phyloP scores from a whole-genome alignment of 2,888 invertebrate species.

The Heliconius charithonia region DNA sequence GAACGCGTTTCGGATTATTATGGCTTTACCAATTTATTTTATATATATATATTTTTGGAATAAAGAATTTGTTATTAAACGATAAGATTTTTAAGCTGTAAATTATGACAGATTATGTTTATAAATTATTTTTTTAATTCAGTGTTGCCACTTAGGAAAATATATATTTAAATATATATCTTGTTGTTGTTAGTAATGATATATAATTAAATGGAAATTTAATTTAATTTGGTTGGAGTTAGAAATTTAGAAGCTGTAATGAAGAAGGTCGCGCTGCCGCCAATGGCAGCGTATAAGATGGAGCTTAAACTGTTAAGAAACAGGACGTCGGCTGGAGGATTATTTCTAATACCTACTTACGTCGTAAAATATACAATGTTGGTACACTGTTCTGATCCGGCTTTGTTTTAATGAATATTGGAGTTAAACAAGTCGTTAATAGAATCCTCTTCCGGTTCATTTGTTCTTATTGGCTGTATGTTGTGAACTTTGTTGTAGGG shows the following conservation, averaged over 20 bases:
- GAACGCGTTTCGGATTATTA: conserved; percentile 12
- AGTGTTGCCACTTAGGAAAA: not conserved
- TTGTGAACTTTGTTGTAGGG: conserved; percentile 35
- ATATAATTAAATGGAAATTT: not conserved
- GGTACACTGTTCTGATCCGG: conserved; percentile 47
- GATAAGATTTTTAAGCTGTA: not conserved
- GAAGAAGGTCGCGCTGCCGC: conserved; percentile 1
- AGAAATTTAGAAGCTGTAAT: not conserved
- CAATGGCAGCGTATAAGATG: conserved; percentile 25
- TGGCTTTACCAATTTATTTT: not conserved
- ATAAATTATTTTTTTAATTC: not conserved
- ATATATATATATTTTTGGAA: not conserved
- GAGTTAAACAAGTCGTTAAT: conserved; percentile 52
- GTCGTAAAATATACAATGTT: conserved; percentile 47
- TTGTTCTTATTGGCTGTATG: conserved; percentile 38
- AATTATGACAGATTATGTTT: not conserved
- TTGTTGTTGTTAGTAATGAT: not conserved
- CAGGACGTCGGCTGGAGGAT: conserved; percentile 40
- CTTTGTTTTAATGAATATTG: conserved; percentile 52
- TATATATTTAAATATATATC: not conserved
- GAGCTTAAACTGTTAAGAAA: conserved; percentile 40
- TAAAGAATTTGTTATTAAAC: not conserved
- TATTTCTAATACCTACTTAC: conserved; percentile 46
- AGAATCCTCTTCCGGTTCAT: conserved; percentile 45
- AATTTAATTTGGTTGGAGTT: not conserved